Base-by-base conservation (phyloP, 2,888 invertebrate genomes). In the Rhabditoides inermis region DNA sequence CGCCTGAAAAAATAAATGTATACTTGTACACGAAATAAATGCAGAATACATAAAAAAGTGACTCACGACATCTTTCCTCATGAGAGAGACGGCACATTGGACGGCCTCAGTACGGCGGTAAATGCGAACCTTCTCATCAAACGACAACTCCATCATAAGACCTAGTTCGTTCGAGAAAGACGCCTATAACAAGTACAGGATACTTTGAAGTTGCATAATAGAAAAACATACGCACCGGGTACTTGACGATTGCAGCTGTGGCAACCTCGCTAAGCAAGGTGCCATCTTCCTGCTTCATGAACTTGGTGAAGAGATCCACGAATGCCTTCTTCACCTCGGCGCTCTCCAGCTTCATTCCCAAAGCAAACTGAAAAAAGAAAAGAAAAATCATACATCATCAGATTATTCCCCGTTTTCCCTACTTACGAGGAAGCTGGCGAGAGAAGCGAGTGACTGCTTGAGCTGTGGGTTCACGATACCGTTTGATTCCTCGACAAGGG, bases 71-170 rank as follows among this genome's bases (percentile, higher is more conserved):
- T n/a, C n/a, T n/a, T n/a, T n/a, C n/a, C 52, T 52, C 36, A 59
- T 48, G 22, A 59, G 49, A 22, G 46, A 51, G 26, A 59, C 36
- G 1, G 49, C 58, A 18, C 50, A 51, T 23, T 55, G 53, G 12
- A 53, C 45, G 4, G 55, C 53, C 30, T 49, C 45, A 37, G 49
- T 53, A 7, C 4, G 28, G 27, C 28, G n/a, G n/a, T n/a, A n/a
- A n/a, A n/a, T n/a, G n/a, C n/a, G n/a, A n/a, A n/a, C n/a, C n/a
- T n/a, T n/a, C n/a, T n/a, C n/a, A n/a, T n/a, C n/a, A n/a, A n/a
- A n/a, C n/a, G n/a, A n/a, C n/a, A n/a, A n/a, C n/a, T n/a, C n/a
- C n/a, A n/a, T n/a, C n/a, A n/a, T n/a, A n/a, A n/a, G n/a, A n/a
- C n/a, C n/a, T n/a, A n/a, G n/a, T n/a, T n/a, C n/a, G n/a, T n/a